phyloP scores from a whole-genome alignment of 2,113 vertebrate species.

The Jaculus jaculus region DNA sequence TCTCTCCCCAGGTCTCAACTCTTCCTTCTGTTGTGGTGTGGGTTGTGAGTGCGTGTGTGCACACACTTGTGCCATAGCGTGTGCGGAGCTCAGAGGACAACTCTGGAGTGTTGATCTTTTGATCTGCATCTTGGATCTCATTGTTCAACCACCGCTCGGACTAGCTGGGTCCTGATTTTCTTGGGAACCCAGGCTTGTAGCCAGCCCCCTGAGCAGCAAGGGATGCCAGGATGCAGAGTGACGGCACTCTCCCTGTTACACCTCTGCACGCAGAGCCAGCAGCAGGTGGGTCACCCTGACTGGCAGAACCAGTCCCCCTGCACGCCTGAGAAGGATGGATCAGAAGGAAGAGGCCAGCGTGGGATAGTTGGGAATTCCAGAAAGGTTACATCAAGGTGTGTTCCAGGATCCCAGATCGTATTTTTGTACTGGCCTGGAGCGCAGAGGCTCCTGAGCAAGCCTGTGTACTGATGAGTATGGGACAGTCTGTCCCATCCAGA shows the following conservation, averaged over 20 bases:
- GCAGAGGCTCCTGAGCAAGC: neutral
- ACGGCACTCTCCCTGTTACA: rapidly evolving
- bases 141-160: no score
- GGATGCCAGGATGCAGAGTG: neutral
- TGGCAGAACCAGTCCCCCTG: neutral
- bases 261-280: rapidly evolving
- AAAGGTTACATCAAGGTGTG: neutral
- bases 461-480: neutral
- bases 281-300: rapidly evolving
- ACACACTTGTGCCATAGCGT: no score
- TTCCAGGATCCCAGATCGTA: neutral
- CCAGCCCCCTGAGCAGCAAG: neutral
- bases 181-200: no score
- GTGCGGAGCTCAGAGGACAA: no score
- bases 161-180: no score
- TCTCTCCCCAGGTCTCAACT: no score
- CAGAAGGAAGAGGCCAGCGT: neutral
- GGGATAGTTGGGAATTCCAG: neutral
- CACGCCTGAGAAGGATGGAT: neutral
- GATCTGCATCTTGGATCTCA: no score
- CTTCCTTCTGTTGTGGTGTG: no score
- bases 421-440: neutral
- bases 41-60: no score
- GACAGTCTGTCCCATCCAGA: neutral
- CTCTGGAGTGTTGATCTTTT: no score